Base-by-base conservation (phyloP, 2,113 vertebrate species). In the Coryphaenoides rupestris region DNA sequence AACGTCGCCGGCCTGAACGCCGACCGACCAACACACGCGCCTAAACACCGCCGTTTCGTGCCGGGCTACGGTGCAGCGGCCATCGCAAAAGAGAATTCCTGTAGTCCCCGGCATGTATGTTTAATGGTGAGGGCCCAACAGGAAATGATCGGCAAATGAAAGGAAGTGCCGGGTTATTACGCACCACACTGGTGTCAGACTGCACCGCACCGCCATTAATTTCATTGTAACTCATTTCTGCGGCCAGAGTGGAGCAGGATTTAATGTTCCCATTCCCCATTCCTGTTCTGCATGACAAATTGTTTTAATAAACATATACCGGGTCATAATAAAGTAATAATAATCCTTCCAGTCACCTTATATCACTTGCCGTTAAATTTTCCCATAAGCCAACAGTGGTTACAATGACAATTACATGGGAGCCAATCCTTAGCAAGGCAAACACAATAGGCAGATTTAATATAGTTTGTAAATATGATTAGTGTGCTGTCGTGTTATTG, bases 401-500 rank as follows among this genome's bases (percentile, higher is more conserved):
- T 95, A 95, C 95, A 94, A 90, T 95, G 94, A 96, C 95, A 97
- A 97, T 98, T 97, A 98, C 91, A 92, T 87, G 89, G 64, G 85
- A 92, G 92, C 92, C 94, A 93, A 93, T 95, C 91, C 91, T 85
- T 91, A 91, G 92, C 89, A 90, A 92, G 91, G 92, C 93, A 92
- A 93, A 93, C 91, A 93, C 93, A 94, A 95, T 92, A 92, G 94
- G 93, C 95, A 96, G 94, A 97, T 97, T 98, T 98, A 99, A 98
- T 99, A 98, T 96, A 94, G 95, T 99, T 98, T 98, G 94, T 98
- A 99, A 99, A 99, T 98, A 98, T 96, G 95, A 98, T 99, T 97
- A 98, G 95, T 98, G 94, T 93, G 92, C 95, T 96, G 95, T 95
- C 93, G 90, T 90, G 92, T 95, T 96, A 96, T 94, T 96, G 94